Percentiles rank a stretch among this genome's conserved stretches.
phyloP scores from a whole-genome alignment of 1,140 invertebrate species.

The Nomia melanderi region DNA sequence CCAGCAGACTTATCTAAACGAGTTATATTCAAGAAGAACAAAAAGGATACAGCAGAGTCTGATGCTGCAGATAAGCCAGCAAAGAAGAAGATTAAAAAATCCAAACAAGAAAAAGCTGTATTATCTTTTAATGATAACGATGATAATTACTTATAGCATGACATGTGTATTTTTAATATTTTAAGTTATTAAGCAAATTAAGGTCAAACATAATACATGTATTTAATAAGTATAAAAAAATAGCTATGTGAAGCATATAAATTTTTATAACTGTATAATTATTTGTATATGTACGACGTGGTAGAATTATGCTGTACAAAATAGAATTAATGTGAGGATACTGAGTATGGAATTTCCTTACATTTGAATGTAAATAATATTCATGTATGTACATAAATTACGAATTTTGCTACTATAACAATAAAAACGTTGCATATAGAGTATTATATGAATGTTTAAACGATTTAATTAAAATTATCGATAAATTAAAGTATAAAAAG shows the following conservation, averaged over 20 bases:
- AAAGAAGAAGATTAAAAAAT: conserved; percentile 75
- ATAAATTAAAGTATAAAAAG: neutral
- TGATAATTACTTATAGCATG: conserved; percentile 70
- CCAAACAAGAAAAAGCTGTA: conserved; percentile 74
- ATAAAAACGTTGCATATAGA: neutral
- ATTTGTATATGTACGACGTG: neutral
- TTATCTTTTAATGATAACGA: conserved; percentile 82
- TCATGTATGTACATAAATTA: neutral
- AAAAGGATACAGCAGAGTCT: conserved; percentile 45
- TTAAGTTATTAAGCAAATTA: too few species aligned
- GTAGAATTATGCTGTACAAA: neutral
- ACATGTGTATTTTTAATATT: neutral
- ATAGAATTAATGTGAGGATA: neutral
- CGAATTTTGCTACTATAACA: conserved; percentile 7
- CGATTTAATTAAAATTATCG: neutral
- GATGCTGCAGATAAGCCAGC: conserved; percentile 40
- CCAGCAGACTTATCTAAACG: conserved; percentile 82
- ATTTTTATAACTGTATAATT: neutral
- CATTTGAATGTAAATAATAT: conserved; percentile 38
- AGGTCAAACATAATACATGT: too few species aligned
- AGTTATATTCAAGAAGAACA: conserved; percentile 81
- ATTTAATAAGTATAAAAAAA: neutral
- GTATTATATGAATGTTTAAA: neutral
- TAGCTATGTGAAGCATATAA: neutral
- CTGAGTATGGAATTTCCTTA: neutral